Percentiles rank a stretch among this genome's conserved stretches.
phyloP scores from a whole-genome alignment of 2,113 vertebrate species.

The Eleginops maclovinus region DNA sequence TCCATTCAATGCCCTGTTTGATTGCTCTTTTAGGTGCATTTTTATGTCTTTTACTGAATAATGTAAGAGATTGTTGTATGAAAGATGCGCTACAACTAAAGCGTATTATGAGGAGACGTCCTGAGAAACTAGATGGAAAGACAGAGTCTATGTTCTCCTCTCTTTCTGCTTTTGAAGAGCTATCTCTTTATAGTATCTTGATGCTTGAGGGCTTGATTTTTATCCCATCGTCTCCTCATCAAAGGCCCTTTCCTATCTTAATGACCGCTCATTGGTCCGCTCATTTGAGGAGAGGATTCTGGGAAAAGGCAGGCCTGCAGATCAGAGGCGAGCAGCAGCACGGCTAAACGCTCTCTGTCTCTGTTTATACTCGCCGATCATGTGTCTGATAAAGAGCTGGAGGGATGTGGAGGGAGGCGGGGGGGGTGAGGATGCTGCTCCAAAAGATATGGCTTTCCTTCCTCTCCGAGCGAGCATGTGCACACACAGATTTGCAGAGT shows the following conservation, averaged over 20 bases:
- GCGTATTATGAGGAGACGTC: constrained; percentile 21
- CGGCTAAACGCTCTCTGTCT: constrained; percentile 71
- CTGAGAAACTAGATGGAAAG: constrained; percentile 67
- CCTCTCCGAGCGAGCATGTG: constrained; percentile 56
- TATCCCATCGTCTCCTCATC: constrained; percentile 72
- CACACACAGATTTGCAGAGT: constrained; percentile 41
- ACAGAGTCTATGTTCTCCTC: no score
- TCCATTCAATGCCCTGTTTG: no score
- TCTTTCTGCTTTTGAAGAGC: constrained; percentile 64
- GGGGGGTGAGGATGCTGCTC: constrained; percentile 56
- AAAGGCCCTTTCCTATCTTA: constrained; percentile 75
- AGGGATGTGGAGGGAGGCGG: constrained; percentile 40
- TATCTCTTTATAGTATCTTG: constrained; percentile 70
- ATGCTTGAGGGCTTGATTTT: constrained; percentile 68
- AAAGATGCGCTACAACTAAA: no score
- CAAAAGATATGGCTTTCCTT: constrained; percentile 80
- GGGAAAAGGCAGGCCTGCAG: constrained; percentile 67
- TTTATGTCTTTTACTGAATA: no score
- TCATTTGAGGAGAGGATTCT: constrained; percentile 70
- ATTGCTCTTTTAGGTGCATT: no score
- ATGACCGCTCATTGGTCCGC: constrained; percentile 67
- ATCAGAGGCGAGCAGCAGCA: constrained; percentile 74
- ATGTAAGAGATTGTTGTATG: no score
- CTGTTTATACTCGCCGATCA: constrained; percentile 78
- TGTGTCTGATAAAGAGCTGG: constrained; percentile 72